phyloP scores from a whole-genome alignment of 2,113 vertebrate genomes.

The Megatriorchis doriae region DNA sequence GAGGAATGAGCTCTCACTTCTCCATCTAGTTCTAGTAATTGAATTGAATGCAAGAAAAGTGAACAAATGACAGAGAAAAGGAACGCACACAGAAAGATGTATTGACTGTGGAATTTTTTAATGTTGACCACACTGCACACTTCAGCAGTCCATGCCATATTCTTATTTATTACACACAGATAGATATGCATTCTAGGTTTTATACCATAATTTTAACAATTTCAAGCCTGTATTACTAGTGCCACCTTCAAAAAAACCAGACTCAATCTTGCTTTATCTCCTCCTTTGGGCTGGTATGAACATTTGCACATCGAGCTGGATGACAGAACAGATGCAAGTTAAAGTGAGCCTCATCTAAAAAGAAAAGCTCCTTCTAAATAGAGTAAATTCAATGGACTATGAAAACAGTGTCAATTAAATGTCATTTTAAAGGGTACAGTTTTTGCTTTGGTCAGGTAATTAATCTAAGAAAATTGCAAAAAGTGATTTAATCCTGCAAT shows the following conservation, averaged over 20 bases:
- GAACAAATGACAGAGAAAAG: not conserved
- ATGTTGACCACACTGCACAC: not conserved
- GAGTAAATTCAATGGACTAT: not conserved
- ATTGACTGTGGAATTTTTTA: not conserved
- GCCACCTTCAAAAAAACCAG: not conserved
- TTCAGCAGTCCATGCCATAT: not conserved
- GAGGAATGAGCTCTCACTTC: not conserved
- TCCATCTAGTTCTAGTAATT: not conserved
- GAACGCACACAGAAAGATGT: not conserved
- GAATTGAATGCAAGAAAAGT: not conserved
- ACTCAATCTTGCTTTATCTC: not conserved
- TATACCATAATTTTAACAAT: not conserved
- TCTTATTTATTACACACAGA: not conserved
- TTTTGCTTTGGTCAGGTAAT: not conserved
- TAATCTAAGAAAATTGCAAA: not conserved
- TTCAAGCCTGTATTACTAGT: not conserved
- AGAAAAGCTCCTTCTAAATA: not conserved
- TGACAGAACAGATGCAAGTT: not conserved
- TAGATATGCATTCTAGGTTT: not conserved
- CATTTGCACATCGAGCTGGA: not conserved
- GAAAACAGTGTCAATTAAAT: not conserved
- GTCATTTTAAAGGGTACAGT: not conserved
- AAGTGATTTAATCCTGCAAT: not conserved
- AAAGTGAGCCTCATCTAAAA: not conserved
- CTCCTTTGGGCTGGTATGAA: not conserved